phyloP scores from a whole-genome alignment of 1,140 invertebrate species.

The Sycophila sp. region DNA sequence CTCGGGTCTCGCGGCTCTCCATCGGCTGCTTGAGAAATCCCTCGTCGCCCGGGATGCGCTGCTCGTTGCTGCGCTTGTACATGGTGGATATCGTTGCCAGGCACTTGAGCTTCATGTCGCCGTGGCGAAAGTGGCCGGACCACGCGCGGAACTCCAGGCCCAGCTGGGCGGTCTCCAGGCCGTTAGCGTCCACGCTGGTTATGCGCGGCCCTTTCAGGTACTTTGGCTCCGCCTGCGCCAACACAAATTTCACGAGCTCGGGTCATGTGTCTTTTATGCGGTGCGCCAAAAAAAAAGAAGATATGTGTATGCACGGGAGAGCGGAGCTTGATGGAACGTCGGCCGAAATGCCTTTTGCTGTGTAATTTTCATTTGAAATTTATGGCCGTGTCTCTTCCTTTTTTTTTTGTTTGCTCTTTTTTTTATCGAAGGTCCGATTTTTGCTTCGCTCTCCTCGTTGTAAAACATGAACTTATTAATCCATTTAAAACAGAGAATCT shows the following conservation, averaged over 20 bases:
- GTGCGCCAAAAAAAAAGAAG: background rate
- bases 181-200: conserved; percentile 56
- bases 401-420: too few relatives aligned
- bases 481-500: too few relatives aligned
- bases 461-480: too few relatives aligned
- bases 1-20: conserved; percentile 71
- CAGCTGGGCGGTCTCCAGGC: conserved; percentile 77
- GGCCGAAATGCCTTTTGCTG: too few relatives aligned
- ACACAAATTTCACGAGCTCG: too few relatives aligned
- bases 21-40: conserved; percentile 71
- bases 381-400: too few relatives aligned
- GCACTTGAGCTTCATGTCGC: conserved; percentile 88
- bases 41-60: conserved; percentile 79
- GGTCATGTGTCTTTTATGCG: too few relatives aligned
- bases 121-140: conserved; percentile 80
- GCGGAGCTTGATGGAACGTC: too few relatives aligned
- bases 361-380: too few relatives aligned
- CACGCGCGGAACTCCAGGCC: conserved; percentile 79
- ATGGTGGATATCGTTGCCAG: conserved; percentile 85
- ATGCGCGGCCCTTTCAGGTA: conserved; percentile 64
- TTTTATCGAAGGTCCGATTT: too few relatives aligned
- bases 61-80: conserved; percentile 85
- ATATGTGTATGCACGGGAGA: too few relatives aligned
- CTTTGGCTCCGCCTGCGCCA: conserved; percentile 65
- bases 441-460: too few relatives aligned